Base-by-base conservation (phyloP, 2,888 invertebrate species). In the Unio delphinus region DNA sequence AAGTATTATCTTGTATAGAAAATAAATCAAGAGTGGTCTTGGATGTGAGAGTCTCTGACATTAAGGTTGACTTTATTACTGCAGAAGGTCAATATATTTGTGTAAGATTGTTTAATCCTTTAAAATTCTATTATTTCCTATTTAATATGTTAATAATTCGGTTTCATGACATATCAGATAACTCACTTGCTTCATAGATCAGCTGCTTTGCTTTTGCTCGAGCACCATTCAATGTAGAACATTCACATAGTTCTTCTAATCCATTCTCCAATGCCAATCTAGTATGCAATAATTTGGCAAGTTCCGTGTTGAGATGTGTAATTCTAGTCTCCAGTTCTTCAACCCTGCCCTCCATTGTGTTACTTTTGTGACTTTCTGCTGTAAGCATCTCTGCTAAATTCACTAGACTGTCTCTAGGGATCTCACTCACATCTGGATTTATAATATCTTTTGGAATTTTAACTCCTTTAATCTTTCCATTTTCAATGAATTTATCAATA, bases 311-410 rank as follows among this genome's bases (percentile, higher is more conserved):
- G 72, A 87, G 70, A 71, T 85, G 80, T 23, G 89, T 89, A 30
- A 89, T 80, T 68, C 87, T 74, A n/a, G 86, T 87, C 69, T 89
- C 89, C 30, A 89, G 72, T 61, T 88, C 86, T 68, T 87, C 88
- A 23, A 89, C 70, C 30, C 87, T 69, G 17, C 78, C 76, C 61
- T 85, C 87, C 67, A 86, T 69, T 23, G 78, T 74, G 45, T 75
- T 66, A 70, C 72, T 75, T 65, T 75, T 73, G 61, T 67, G 75
- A 58, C 72, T 67, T 65, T 75, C 75, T 20, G 74, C 74, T 18
- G 75, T 75, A 62, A 75, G 55, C 58, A 70, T 72, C 45, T 75
- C 75, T 18, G 75, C 74, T 57, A 78, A 69, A 8, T 56, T 65
- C n/a, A 73, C 72, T 60, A 81, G 60, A 54, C 72, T 73, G 4